Percentiles rank a stretch among this genome's conserved stretches.
These are phyloP conservation scores for Cosmorhoe ocellata DNA, from an alignment of 2,888 invertebrate genomes.

Conservation along the genomic window DNA sequence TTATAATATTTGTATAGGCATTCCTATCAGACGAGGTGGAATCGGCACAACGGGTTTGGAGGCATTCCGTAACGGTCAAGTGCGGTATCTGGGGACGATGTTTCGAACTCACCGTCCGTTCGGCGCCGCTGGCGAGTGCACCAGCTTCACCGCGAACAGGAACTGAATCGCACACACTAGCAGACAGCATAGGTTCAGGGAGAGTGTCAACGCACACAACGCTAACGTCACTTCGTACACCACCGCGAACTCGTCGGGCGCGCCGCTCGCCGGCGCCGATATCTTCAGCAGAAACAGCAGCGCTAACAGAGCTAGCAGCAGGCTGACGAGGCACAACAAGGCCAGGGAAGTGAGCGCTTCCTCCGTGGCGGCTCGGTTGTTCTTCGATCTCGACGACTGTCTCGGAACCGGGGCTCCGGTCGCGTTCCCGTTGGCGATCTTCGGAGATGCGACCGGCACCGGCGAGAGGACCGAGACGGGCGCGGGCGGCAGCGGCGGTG, in stretches of 20 bases:
- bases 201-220: constrained; percentile 93
- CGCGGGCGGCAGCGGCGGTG: constrained; percentile 45
- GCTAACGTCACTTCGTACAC: constrained; percentile 96
- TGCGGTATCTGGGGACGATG: constrained; percentile 12
- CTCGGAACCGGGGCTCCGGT: constrained; percentile 73
- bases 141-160: constrained; percentile 95
- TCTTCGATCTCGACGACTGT: constrained; percentile 57
- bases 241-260: constrained; percentile 91
- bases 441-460: constrained; percentile 64
- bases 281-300: constrained; percentile 93
- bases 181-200: constrained; percentile 94
- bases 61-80: constrained; percentile 48
- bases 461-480: constrained; percentile 57
- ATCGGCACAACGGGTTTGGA: constrained; percentile 59
- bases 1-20: constrained; percentile 59
- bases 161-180: constrained; percentile 97
- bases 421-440: constrained; percentile 80
- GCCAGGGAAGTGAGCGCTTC: constrained; percentile 94
- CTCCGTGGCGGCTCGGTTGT: constrained; percentile 70
- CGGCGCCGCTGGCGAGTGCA: constrained; percentile 92
- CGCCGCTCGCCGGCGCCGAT: constrained; percentile 85
- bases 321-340: constrained; percentile 91
- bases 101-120: constrained; percentile 83
- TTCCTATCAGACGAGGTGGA: constrained; percentile 32
- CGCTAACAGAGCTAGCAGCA: constrained; percentile 91